phyloP scores from a whole-genome alignment of 2,888 invertebrate genomes.

The Lepas anatifera region DNA sequence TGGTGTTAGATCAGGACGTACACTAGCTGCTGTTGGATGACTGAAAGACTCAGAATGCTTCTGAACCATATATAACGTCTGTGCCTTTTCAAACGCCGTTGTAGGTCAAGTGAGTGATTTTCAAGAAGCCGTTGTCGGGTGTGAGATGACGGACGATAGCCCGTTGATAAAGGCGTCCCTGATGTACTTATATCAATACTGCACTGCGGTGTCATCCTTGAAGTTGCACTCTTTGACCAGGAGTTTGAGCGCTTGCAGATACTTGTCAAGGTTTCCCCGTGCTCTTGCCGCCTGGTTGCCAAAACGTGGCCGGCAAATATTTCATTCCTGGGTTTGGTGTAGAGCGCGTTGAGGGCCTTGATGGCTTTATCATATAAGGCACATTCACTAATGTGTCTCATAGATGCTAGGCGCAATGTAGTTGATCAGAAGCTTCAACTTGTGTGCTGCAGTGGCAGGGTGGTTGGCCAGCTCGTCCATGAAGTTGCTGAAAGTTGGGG shows the following conservation, averaged over 20 bases:
- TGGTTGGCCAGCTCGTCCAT: background rate
- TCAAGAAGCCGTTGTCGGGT: background rate
- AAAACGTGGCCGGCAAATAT: background rate
- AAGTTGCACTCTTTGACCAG: background rate
- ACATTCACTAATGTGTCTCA: background rate
- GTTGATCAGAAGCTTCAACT: background rate
- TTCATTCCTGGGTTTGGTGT: background rate
- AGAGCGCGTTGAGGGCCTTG: background rate
- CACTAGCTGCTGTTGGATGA: background rate
- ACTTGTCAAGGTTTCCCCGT: background rate
- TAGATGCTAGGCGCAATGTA: background rate
- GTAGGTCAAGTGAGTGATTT: background rate
- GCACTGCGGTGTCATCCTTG: background rate
- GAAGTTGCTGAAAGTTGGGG: background rate
- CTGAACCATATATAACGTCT: background rate
- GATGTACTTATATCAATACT: background rate
- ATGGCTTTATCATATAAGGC: background rate
- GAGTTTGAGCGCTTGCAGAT: background rate
- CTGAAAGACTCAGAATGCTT: background rate
- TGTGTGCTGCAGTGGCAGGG: background rate
- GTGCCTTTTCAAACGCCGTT: background rate
- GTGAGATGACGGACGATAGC: background rate
- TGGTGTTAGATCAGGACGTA: background rate
- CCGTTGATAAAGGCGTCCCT: background rate
- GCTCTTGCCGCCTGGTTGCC: background rate